Percentiles rank a stretch among this genome's conserved stretches.
Evolutionary conservation across 2,113 vertebrate genomes (phyloP).

Genomic region (Helogale parvula): DNA sequence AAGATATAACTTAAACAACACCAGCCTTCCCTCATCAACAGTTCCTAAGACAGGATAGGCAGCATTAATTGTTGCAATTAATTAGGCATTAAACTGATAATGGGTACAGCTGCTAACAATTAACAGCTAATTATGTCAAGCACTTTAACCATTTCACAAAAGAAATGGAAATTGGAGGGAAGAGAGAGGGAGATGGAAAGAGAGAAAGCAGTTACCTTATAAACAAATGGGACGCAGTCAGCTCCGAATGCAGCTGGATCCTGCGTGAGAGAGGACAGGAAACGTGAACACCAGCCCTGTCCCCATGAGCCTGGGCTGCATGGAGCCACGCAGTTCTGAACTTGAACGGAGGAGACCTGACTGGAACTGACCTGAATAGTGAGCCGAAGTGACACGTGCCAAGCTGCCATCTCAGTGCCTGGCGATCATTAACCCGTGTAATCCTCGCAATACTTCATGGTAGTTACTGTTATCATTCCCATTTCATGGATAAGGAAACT

Average conservation of each 20-base stretch:
- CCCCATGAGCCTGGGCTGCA: neutral
- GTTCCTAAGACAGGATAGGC: slow-evolving; percentile 82
- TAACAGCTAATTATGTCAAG: slow-evolving; percentile 85
- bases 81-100: slow-evolving; percentile 88
- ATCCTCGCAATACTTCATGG: neutral
- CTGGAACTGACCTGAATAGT: neutral
- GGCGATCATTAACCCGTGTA: neutral
- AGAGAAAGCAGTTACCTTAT: slow-evolving; percentile 70
- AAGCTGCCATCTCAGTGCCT: neutral
- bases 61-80: slow-evolving; percentile 88
- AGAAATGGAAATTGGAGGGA: slow-evolving; percentile 59
- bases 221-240: slow-evolving; percentile 71
- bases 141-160: slow-evolving; percentile 81
- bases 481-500: neutral
- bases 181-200: slow-evolving; percentile 58
- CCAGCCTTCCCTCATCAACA: slow-evolving; percentile 82
- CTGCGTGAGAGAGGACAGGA: neutral
- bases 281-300: neutral
- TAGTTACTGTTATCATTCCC: neutral
- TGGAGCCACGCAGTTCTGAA: neutral
- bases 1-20: slow-evolving; percentile 82
- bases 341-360: neutral
- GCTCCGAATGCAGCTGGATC: slow-evolving; percentile 66
- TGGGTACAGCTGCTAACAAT: slow-evolving; percentile 88
- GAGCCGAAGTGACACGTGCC: neutral